Conservation (phyloP, 2,888 invertebrate species). For the Formica aserva region DNA sequence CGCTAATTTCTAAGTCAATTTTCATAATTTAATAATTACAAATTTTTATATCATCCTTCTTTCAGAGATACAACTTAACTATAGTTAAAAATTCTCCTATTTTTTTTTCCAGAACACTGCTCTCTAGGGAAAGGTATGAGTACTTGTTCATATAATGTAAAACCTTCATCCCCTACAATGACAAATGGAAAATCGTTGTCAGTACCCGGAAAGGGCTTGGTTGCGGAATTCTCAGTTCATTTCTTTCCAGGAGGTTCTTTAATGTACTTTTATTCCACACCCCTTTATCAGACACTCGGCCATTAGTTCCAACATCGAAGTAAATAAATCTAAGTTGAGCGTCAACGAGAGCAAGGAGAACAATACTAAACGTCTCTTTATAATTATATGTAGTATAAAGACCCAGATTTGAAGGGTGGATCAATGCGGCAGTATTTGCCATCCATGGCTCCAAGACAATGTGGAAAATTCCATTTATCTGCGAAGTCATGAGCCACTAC, state of each 20-base stretch:
- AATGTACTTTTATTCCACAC: slow-evolving; percentile 17
- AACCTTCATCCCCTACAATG: background rate
- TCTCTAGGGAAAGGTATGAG: slow-evolving; percentile 4
- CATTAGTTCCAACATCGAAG: background rate
- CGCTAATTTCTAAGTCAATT: too few species aligned
- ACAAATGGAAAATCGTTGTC: background rate
- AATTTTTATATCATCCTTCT: too few species aligned
- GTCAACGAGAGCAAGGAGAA: slow-evolving; percentile 2
- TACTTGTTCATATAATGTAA: background rate
- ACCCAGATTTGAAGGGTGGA: slow-evolving; percentile 2
- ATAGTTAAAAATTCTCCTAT: slow-evolving; percentile 10
- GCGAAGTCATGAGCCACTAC: background rate
- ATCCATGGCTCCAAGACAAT: slow-evolving; percentile 2
- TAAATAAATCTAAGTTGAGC: slow-evolving; percentile 15
- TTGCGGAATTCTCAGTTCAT: background rate
- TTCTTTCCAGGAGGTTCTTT: background rate
- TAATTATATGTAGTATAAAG: slow-evolving; percentile 4
- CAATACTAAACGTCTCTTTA: slow-evolving; percentile 3
- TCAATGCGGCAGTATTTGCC: slow-evolving; percentile 8
- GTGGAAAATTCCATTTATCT: background rate
- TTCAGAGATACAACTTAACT: background rate
- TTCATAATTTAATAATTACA: too few species aligned
- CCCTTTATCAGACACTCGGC: background rate
- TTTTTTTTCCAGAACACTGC: background rate
- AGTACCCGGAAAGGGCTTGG: background rate